Conservation (phyloP, 2,113 vertebrate genomes). For the Neotragus pygmaeus region DNA sequence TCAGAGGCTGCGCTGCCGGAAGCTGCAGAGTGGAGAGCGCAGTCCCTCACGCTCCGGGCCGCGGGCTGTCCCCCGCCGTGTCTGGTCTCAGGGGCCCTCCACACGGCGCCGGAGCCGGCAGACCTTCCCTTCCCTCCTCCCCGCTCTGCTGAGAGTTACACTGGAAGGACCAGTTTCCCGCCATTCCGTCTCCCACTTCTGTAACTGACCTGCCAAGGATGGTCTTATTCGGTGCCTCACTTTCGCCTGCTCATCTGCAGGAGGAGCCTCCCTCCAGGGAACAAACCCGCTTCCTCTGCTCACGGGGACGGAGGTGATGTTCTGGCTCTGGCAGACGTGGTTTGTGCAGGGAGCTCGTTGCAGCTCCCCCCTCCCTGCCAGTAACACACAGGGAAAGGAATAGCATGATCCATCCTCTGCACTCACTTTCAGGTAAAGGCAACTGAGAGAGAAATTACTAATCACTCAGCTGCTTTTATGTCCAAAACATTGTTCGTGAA, state of each 20-base stretch:
- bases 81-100: not conserved
- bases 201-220: fast-evolving
- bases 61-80: fast-evolving
- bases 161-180: fast-evolving
- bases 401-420: fast-evolving
- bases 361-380: not conserved
- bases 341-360: not conserved
- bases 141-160: too few species aligned
- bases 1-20: not conserved
- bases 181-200: not conserved
- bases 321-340: fast-evolving
- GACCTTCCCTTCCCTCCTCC: too few species aligned
- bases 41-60: fast-evolving
- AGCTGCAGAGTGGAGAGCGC: not conserved
- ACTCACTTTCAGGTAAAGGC: not conserved
- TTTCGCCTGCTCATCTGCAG: not conserved
- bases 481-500: not conserved
- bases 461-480: not conserved
- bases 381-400: not conserved
- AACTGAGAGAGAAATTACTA: not conserved
- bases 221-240: too few species aligned
- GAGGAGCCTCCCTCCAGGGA: not conserved
- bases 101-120: fast-evolving
- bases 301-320: fast-evolving
- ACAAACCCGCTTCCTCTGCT: fast-evolving